These are phyloP conservation scores for Exocentrus adspersus DNA, from an alignment of 2,888 invertebrate genomes.

Conservation along the genomic window DNA sequence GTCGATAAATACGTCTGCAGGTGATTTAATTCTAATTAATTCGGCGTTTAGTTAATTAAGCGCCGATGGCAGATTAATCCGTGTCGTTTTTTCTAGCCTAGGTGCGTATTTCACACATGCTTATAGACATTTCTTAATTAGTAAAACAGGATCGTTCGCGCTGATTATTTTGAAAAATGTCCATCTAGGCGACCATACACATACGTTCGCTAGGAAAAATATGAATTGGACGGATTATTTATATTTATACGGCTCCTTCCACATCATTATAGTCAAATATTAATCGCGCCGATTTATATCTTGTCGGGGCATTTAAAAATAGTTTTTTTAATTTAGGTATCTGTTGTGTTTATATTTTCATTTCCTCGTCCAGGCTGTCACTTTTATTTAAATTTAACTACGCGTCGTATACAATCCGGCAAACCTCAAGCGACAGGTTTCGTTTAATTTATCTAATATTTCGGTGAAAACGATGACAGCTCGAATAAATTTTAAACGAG, in stretches of 20 bases:
- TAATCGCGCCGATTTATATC: neutral
- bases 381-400: neutral
- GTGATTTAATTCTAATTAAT: neutral
- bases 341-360: neutral
- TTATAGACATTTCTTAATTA: neutral
- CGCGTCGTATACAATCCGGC: neutral
- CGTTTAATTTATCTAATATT: neutral
- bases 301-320: neutral
- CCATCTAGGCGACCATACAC: neutral
- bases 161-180: neutral
- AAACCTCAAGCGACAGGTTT: neutral
- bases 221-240: neutral
- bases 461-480: neutral
- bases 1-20: no score
- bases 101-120: neutral
- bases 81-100: neutral
- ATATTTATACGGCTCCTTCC: neutral
- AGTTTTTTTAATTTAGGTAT: neutral
- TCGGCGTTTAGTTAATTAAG: neutral
- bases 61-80: neutral
- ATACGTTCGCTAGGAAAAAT: neutral
- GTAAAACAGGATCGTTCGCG: neutral
- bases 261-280: slow-evolving; percentile 1
- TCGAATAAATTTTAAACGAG: neutral
- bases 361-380: neutral